These are phyloP conservation scores for Bombus terrestris DNA, from an alignment of 1,140 invertebrate species.

Conservation along the genomic window DNA sequence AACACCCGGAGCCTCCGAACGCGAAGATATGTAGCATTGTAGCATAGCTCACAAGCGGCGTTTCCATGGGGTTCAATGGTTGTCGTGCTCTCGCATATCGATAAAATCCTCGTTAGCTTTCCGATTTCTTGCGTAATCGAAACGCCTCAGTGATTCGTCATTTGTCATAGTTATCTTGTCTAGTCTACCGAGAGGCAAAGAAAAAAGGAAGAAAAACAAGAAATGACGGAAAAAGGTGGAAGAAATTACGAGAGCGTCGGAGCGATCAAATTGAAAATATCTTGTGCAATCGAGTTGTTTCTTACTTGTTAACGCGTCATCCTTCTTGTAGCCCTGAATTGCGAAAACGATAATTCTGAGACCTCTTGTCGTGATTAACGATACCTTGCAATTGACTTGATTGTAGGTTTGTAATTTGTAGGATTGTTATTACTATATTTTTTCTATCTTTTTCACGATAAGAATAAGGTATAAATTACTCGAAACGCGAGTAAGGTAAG, in stretches of 20 bases:
- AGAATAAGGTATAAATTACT: no score
- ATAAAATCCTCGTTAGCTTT: conserved; percentile 59
- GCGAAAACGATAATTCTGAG: neutral
- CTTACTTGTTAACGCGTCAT: neutral
- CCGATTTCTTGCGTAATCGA: conserved; percentile 56
- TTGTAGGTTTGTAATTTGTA: neutral
- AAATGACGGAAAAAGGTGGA: neutral
- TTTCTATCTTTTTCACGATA: no score
- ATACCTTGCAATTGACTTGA: neutral
- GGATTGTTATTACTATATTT: neutral
- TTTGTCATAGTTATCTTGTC: conserved; percentile 32
- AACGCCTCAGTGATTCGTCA: conserved; percentile 54
- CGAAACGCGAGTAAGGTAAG: no score
- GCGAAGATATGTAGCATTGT: conserved; percentile 2
- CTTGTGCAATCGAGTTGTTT: conserved; percentile 9
- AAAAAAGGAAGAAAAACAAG: neutral
- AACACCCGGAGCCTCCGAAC: conserved; percentile 35
- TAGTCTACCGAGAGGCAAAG: neutral
- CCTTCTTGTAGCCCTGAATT: neutral
- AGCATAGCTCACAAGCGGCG: conserved; percentile 45
- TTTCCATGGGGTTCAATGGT: conserved; percentile 70
- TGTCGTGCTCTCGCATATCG: conserved; percentile 31
- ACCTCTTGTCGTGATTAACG: neutral
- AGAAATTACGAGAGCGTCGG: neutral
- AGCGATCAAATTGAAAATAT: conserved; percentile 36